Conservation (phyloP, 1,140 invertebrate genomes). For the fruit fly (Drosophila melanogaster) region Release_6_plus_ISO1_MT NT_037436.4:3561501-3562000, state of each 20-base stretch:
- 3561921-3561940: conserved; percentile 38
- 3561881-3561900: conserved; percentile 73
- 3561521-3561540: not conserved
- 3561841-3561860: conserved; percentile 51
- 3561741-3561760: conserved; percentile 25
- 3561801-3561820: conserved; percentile 50
- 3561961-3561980: conserved; percentile 81
- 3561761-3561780: conserved; percentile 1
- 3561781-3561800: conserved; percentile 31
- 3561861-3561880: conserved; percentile 33
- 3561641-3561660: conserved; percentile 52
- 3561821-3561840: conserved; percentile 64
- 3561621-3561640: conserved; percentile 12
- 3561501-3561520: not conserved
- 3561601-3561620: conserved; percentile 43
- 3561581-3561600: conserved; percentile 29
- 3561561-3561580: conserved; percentile 19
- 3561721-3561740: conserved; percentile 43
- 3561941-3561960: conserved; percentile 48
- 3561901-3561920: conserved; percentile 42
- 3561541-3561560: conserved; percentile 1
- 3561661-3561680: conserved; percentile 36
- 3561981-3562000: conserved; percentile 67
- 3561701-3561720: conserved; percentile 65
- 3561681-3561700: conserved; percentile 65